These are phyloP conservation scores for Watsonalla cultraria DNA, from an alignment of 2,888 invertebrate species.

Conservation along the genomic window DNA sequence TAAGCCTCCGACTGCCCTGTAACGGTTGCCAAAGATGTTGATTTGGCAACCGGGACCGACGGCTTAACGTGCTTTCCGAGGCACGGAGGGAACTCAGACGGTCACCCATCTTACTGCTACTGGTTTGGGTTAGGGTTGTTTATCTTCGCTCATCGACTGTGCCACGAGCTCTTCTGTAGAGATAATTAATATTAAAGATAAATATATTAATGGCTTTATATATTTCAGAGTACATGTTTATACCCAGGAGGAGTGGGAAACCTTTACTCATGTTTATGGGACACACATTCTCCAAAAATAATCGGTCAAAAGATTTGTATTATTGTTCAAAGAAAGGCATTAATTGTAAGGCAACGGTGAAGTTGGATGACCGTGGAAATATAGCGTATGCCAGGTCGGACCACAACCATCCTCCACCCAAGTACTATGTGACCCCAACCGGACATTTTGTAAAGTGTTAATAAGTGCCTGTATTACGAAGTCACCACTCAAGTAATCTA, in stretches of 20 bases:
- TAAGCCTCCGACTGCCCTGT: too few species aligned
- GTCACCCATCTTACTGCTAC: too few species aligned
- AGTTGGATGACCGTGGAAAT: conserved; percentile 8
- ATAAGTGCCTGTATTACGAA: too few species aligned
- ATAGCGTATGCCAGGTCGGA: conserved; percentile 1
- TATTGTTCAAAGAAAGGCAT: conserved; percentile 22
- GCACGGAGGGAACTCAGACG: too few species aligned
- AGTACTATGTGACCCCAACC: conserved; percentile 15
- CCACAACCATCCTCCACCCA: conserved; percentile 25
- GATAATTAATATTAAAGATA: neutral
- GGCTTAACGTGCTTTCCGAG: too few species aligned
- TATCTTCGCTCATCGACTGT: too few species aligned
- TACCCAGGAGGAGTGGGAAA: neutral
- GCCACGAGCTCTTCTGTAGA: neutral
- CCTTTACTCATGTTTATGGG: conserved; percentile 10
- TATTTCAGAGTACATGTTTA: conserved; percentile 2
- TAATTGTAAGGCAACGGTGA: conserved; percentile 18
- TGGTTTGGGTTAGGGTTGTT: too few species aligned
- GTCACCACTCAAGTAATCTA: too few species aligned
- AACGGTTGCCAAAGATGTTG: too few species aligned
- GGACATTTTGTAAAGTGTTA: conserved; percentile 6
- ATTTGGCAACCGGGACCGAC: too few species aligned
- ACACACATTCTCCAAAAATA: conserved; percentile 15
- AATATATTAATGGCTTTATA: neutral
- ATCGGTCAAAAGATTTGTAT: conserved; percentile 11